Base-by-base conservation (phyloP, 1,140 invertebrate genomes). In the Pseudomyrmex cubaensis region DNA sequence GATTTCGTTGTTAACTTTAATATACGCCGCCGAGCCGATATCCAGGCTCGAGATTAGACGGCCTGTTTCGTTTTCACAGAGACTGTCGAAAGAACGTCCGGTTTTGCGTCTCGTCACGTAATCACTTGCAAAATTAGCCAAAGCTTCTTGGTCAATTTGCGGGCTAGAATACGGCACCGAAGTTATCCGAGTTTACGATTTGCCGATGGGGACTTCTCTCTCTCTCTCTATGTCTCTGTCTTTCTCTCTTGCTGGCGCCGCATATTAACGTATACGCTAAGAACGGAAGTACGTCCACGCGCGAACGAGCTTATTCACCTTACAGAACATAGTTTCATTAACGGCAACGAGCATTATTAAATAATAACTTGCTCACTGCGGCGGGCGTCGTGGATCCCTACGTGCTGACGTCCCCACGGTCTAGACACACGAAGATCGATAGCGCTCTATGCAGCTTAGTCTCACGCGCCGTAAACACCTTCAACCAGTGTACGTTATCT, bases 111-210 rank as follows among this genome's bases (percentile, higher is more conserved):
- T 35, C 63, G 52, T 15, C 35, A 46, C 75, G 61, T 66, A 25
- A 25, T 35, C 52, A 35, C 61, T 9, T 35, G 63, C 61, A 83
- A 87, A 87, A 88, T 88, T 87, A 88, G 73, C 61, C 69, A 44
- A 66, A 74, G 74, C 76, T 87, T 78, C 77, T 82, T 78, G 87
- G 87, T 83, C 87, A 88, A 87, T 88, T 88, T 88, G 84, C 73
- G 73, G 76, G 46, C 46, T 70, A 83, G 85, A 77, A 77, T 83
- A 87, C 64, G 77, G 73, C 74, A 67, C 57, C 83, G 57, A 85
- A 87, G 86, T 88, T 88, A 67, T 62, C 67, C 54, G 72, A 87
- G 86, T 88, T 87, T 88, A 88, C 75, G 83, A 87, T 62, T 83
- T 88, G 35, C 22, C 66, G n/a, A 48, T 20, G 20, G 69, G 70